phyloP scores from a whole-genome alignment of 2,888 invertebrate genomes.

The Ectemnius cavifrons region DNA sequence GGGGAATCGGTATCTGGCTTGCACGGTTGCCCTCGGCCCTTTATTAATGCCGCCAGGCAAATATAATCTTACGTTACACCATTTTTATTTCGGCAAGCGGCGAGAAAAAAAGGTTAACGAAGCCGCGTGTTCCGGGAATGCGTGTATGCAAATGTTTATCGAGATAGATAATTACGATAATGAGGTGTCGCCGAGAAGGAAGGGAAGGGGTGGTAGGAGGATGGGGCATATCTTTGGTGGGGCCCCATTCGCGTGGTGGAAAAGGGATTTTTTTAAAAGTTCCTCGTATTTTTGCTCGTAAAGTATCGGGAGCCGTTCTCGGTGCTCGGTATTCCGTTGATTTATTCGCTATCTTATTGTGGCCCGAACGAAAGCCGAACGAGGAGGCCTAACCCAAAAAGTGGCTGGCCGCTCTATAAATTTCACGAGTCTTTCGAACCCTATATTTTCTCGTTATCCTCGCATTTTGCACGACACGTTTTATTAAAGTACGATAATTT shows the following conservation, averaged over 20 bases:
- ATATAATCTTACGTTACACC: constrained; percentile 29
- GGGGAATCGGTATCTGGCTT: too few species aligned
- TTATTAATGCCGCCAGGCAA: constrained; percentile 26
- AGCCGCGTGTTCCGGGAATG: constrained; percentile 20
- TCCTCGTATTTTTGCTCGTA: constrained; percentile 37
- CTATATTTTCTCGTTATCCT: constrained; percentile 67
- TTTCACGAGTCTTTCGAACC: constrained; percentile 65
- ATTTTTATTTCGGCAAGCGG: constrained; percentile 20
- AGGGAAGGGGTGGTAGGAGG: too few species aligned
- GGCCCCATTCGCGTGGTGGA: not conserved
- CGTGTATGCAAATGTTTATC: constrained; percentile 22
- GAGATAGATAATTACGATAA: constrained; percentile 11
- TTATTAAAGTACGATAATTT: constrained; percentile 67
- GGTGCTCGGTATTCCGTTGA: constrained; percentile 56
- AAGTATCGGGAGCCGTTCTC: constrained; percentile 37
- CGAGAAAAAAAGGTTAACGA: constrained; percentile 25
- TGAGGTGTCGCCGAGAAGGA: not conserved
- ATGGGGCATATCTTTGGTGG: not conserved
- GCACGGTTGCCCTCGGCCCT: not conserved
- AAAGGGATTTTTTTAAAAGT: constrained; percentile 13
- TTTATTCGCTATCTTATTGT: constrained; percentile 63
- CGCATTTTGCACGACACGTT: constrained; percentile 66
- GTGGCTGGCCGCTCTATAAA: constrained; percentile 61
- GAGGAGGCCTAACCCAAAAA: constrained; percentile 51
- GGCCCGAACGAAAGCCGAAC: constrained; percentile 50